Evolutionary conservation across 2,113 vertebrate species (phyloP), one percentile per base, ranked within the genome.

Genomic region (Phylloscopus trochiloides): DNA sequence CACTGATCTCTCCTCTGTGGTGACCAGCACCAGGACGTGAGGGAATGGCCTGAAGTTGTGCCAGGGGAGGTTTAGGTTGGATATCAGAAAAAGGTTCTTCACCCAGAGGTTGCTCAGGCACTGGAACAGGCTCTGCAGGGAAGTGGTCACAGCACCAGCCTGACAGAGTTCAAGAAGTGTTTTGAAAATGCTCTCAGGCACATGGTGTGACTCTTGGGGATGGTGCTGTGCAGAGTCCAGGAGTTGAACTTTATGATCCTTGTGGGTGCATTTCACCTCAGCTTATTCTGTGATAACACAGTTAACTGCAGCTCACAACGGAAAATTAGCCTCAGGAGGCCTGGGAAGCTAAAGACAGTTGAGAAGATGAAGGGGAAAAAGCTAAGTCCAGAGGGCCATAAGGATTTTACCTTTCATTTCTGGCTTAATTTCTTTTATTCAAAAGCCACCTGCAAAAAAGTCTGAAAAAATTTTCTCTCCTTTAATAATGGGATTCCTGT

Each of bases 131-230:
- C 18, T 57, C 19, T 6, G 15, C 34, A 34, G 59, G 42, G 34
- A 3, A 57, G 24, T 16, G 24, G 34, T n/a, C 34, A 65, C 59
- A 85, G 59, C 29, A 48, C 1, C 34, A 57, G 24, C 24, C 61
- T 25, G 20, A 25, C 34, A 58, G 71, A 42, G 17, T 1, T 36
- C 0, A 0, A 6, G n/a, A 47, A 38, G 22, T 1, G 3, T 55
- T 55, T 59, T 38, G 52, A 42, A 36, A 76, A 2, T 43, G 26
- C 32, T 43, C 38, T 59, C 1, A 0, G 36, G 45, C 21, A 59
- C 32, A 4, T 2, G 26, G 21, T 6, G 36, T 17, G 52, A 43
- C 38, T 45, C 52, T 8, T 26, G 32, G 32, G 54, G 36, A 57
- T 43, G 32, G 32, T 36, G 1, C 32, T 68, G 45, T 12, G 45